These are phyloP conservation scores for Epinotia brunnichana DNA, from an alignment of 2,888 invertebrate species.

Conservation along the genomic window DNA sequence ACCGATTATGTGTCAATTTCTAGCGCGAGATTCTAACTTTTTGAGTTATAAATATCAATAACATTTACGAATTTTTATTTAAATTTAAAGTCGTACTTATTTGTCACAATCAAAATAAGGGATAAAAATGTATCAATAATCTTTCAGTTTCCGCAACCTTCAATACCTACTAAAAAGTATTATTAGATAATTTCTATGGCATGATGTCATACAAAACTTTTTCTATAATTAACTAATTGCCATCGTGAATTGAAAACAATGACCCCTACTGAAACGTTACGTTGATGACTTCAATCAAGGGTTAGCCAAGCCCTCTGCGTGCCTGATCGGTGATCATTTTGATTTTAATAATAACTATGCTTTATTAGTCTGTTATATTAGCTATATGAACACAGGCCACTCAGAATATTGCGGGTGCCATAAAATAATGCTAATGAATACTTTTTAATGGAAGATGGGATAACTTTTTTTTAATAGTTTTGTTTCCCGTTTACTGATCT, in stretches of 20 bases:
- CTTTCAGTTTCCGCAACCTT: too few relatives aligned
- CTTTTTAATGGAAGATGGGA: not conserved
- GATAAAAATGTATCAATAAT: too few relatives aligned
- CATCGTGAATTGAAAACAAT: not conserved
- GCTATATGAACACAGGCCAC: constrained; percentile 12
- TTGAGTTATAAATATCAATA: too few relatives aligned
- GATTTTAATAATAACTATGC: constrained; percentile 28
- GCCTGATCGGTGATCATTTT: constrained; percentile 31
- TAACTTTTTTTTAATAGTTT: constrained; percentile 1
- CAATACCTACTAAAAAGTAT: too few relatives aligned
- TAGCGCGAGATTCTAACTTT: too few relatives aligned
- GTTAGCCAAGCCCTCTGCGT: constrained; percentile 16
- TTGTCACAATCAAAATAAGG: too few relatives aligned
- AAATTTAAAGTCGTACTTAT: too few relatives aligned
- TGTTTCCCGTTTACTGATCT: not conserved
- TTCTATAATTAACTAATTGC: not conserved
- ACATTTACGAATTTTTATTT: too few relatives aligned
- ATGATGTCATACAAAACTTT: too few relatives aligned
- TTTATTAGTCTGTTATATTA: constrained; percentile 34
- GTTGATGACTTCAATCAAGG: constrained; percentile 35
- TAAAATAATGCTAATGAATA: constrained; percentile 14
- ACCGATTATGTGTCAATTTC: not conserved
- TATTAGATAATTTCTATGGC: too few relatives aligned
- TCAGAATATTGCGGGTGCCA: not conserved
- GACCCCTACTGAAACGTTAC: constrained; percentile 1